phyloP scores from a whole-genome alignment of 1,140 invertebrate genomes.

The Zaprionus vittiger region DNA sequence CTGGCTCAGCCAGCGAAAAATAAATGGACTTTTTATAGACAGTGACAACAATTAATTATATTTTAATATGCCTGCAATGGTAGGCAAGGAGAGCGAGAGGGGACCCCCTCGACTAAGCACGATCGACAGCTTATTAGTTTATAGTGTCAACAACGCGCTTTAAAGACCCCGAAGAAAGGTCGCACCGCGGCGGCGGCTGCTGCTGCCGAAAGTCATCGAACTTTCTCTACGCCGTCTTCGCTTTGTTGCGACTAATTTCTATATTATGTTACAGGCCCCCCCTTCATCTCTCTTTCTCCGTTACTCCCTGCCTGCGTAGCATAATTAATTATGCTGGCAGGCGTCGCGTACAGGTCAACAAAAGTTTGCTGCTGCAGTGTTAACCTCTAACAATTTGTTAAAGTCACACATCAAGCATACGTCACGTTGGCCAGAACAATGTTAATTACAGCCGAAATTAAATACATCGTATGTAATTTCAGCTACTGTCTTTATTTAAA shows the following conservation, averaged over 20 bases:
- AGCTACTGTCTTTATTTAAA: slow-evolving; percentile 52
- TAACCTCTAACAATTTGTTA: slow-evolving; percentile 27
- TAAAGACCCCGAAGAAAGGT: slow-evolving; percentile 70
- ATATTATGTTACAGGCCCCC: slow-evolving; percentile 71
- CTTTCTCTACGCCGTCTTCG: slow-evolving; percentile 62
- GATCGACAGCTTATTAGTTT: slow-evolving; percentile 75
- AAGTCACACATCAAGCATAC: slow-evolving; percentile 29
- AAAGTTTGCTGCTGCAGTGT: slow-evolving; percentile 23
- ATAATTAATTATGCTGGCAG: slow-evolving; percentile 48
- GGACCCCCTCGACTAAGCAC: slow-evolving; percentile 25
- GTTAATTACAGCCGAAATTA: slow-evolving; percentile 26
- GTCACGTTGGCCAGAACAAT: slow-evolving; percentile 38
- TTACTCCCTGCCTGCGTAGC: not conserved
- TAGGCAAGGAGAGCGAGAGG: not conserved
- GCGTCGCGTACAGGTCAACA: not conserved
- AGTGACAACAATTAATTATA: slow-evolving; percentile 82
- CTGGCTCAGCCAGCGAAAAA: slow-evolving; percentile 29
- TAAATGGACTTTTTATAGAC: slow-evolving; percentile 82
- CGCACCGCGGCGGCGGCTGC: slow-evolving; percentile 35
- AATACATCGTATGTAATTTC: slow-evolving; percentile 39
- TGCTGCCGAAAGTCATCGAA: slow-evolving; percentile 70
- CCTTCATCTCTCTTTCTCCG: not conserved
- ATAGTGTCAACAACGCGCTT: slow-evolving; percentile 77
- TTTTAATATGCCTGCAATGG: slow-evolving; percentile 72
- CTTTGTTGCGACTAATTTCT: slow-evolving; percentile 69